Base-by-base conservation (phyloP, 2,113 vertebrate genomes). In the Egretta garzetta region DNA sequence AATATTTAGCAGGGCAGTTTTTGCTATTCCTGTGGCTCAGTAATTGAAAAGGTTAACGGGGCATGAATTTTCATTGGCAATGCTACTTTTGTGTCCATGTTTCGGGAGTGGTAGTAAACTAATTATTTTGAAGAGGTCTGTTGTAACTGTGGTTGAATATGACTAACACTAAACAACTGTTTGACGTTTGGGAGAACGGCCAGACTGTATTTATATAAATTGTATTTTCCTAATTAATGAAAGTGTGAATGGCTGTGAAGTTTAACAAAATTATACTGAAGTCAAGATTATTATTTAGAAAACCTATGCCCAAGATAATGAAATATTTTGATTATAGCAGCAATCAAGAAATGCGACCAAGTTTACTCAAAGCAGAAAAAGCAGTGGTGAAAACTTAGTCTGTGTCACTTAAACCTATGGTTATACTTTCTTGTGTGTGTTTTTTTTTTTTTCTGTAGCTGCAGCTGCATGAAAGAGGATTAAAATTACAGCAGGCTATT, bases 381-480 rank as follows among this genome's bases (percentile, higher is more conserved):
- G 14, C 3, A 47, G 45, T 22, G 11, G 21, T 50, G 58, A 53
- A 76, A 85, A 28, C 4, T 22, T 56, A 37, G 4, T 68, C 39
- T 50, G 5, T 91, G 50, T 77, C 41, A 19, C 16, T 84, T 55
- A 74, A 92, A 52, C 22, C 6, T 76, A 0, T 52, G 23, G 9
- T 96, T 86, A 60, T 0, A 23, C 27, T 60, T 82, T 9, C 18
- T 60, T 95, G 10, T 71, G 14, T 0, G 4, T 14, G 47, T 2
- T 93, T 21, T 2, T 93, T 21, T 91, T 66, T 45, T 88, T 18
- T 58, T 70, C 52, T 91, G 12, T 92, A 99, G 99, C 97, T 99
- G 86, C 99, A 99, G 95, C 98, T 99, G 22, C 99, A 99, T 16
- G 99, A 99, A 96, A 98, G 99, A 97, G 99, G 99, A 93, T 98